Percentiles rank a stretch among this genome's conserved stretches.
phyloP scores from a whole-genome alignment of 2,113 vertebrate species.

The Aphyosemion australe region DNA sequence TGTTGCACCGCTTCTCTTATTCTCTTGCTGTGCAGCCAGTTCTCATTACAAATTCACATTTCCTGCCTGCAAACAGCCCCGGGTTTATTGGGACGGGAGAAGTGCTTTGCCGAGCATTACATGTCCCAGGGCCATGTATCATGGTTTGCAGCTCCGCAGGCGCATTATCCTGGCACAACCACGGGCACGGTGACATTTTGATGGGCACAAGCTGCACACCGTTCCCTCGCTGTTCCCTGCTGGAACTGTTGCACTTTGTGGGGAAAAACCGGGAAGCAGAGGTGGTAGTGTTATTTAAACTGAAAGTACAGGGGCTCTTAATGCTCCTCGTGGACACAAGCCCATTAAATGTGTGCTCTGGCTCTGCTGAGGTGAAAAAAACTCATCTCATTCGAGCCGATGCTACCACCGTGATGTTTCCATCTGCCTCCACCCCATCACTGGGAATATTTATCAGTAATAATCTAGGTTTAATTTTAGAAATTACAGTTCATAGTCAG shows the following conservation, averaged over 20 bases:
- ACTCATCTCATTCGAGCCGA: conserved; percentile 42
- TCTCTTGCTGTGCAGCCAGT: neutral
- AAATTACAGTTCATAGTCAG: neutral
- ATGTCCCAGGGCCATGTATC: conserved; percentile 20
- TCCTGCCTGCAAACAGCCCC: conserved; percentile 25
- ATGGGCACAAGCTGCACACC: conserved; percentile 37
- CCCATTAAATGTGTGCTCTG: conserved; percentile 47
- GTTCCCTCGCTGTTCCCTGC: conserved; percentile 10
- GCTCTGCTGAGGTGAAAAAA: conserved; percentile 48
- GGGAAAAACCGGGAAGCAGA: conserved; percentile 3
- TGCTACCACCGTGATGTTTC: conserved; percentile 18
- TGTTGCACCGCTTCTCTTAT: conserved; percentile 4
- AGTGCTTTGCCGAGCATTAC: conserved; percentile 9
- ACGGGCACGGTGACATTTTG: conserved; percentile 46
- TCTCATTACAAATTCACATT: conserved; percentile 1
- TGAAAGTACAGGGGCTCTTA: conserved; percentile 14
- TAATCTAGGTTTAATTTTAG: neutral
- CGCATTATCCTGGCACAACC: conserved; percentile 23
- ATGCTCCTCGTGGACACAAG: conserved; percentile 48
- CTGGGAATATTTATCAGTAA: conserved; percentile 5
- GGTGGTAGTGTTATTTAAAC: conserved; percentile 13
- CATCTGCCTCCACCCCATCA: conserved; percentile 18
- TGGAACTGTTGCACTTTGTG: neutral
- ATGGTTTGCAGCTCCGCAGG: conserved; percentile 20
- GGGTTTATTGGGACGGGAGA: conserved; percentile 1